Evolutionary conservation across 2,797 vertebrate species (phyloP), one percentile per base, ranked within the genome.

Genomic region (Melanotaenia nigrans): DNA sequence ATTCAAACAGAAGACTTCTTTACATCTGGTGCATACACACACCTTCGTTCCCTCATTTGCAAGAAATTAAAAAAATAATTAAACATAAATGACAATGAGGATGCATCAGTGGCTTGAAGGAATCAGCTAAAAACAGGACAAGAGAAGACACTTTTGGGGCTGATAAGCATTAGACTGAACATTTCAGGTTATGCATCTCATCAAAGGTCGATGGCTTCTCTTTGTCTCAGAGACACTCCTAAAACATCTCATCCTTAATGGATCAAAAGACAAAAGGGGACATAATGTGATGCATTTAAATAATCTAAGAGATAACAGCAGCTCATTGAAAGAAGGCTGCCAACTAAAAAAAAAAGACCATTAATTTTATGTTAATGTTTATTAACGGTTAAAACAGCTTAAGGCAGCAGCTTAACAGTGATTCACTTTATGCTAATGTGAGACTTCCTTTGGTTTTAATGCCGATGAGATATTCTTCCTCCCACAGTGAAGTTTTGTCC

Each of bases 241-340:
- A 57, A 73, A 61, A 14, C 69, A 71, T 57, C 35, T 38, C 3
- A 36, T 58, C 61, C 28, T 28, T 18, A 68, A 68, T 1, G 60
- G 20, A 64, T 66, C n/a, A 22, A 22, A 51, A 51, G 47, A 51
- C 47, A 22, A 51, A 22, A 13, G 36, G 47, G 47, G 47, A n/a
- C 14, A 47, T 18, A 58, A 61, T 4, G 5, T n/a, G 47, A 51
- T 51, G 20, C 1, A 16, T 45, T 20, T 5, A 18, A 45, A 45
- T 45, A 45, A 1, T 9, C 42, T 45, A 25, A 28, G 13, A 32
- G 77, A 80, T 76, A 38, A 60, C n/a, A 75, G 69, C 67, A 67
- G 60, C 38, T 74, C 30, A 59, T 54, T 79, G 58, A 75, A 59
- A 76, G 47, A n/a, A 22, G 18, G 42, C 42, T 63, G 0, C 36